Conservation (phyloP, 2,113 vertebrate species). For the Zeus faber region DNA sequence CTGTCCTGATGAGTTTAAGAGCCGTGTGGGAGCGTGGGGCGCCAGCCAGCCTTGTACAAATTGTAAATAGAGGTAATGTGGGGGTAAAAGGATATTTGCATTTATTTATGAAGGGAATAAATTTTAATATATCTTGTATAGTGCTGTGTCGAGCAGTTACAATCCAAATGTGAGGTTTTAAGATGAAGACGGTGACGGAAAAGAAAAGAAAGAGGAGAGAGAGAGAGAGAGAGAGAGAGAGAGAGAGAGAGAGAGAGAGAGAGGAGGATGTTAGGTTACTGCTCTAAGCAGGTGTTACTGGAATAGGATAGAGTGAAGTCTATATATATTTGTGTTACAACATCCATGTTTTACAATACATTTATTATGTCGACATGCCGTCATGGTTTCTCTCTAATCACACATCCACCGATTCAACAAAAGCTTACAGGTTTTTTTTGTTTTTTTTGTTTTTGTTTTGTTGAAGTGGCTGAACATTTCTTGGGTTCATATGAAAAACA, state of each 20-base stretch:
- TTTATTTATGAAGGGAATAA: conserved; percentile 82
- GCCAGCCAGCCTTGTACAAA: conserved; percentile 53
- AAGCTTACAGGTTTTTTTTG: conserved; percentile 20
- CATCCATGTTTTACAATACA: conserved; percentile 27
- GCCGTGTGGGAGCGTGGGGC: conserved; percentile 9
- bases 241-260: conserved; percentile 21
- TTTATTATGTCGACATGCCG: conserved; percentile 17
- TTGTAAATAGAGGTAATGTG: conserved; percentile 71
- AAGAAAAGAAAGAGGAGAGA: conserved; percentile 15
- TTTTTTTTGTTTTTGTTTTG: neutral
- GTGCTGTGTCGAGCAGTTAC: conserved; percentile 69
- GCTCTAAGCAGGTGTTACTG: conserved; percentile 70
- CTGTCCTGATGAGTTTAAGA: neutral
- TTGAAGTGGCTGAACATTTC: conserved; percentile 12
- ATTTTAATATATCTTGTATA: conserved; percentile 81
- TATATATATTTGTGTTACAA: conserved; percentile 59
- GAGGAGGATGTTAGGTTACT: conserved; percentile 65
- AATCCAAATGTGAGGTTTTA: conserved; percentile 49
- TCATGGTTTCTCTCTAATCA: conserved; percentile 12
- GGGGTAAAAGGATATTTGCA: conserved; percentile 60
- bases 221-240: conserved; percentile 18
- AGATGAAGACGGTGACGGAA: conserved; percentile 13
- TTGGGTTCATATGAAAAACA: conserved; percentile 45
- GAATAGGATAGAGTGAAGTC: conserved; percentile 44
- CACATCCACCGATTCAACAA: conserved; percentile 18